phyloP scores from a whole-genome alignment of 2,888 invertebrate genomes.

The Chamaedrilus cognettii region DNA sequence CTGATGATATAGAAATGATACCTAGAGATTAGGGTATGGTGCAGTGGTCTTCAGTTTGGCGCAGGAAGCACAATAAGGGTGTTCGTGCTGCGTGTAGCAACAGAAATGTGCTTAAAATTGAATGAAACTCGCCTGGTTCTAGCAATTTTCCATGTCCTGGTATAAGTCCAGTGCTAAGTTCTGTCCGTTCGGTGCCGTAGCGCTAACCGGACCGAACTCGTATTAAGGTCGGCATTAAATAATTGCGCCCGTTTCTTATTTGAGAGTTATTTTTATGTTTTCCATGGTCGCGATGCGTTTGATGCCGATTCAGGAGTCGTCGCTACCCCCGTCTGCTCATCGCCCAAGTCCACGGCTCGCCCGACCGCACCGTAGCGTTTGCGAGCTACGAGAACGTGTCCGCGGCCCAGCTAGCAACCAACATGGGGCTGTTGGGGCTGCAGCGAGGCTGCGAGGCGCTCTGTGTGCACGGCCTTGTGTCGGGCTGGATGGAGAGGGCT shows the following conservation, averaged over 20 bases:
- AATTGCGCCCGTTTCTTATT: too few relatives aligned
- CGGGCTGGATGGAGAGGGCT: background rate
- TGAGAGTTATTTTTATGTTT: background rate
- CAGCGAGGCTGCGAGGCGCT: background rate
- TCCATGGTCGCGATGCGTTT: too few relatives aligned
- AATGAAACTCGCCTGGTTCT: too few relatives aligned
- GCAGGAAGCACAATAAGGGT: too few relatives aligned
- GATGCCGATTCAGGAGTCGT: constrained; percentile 8
- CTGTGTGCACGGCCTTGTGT: background rate
- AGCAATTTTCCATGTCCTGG: too few relatives aligned
- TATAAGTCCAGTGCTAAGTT: too few relatives aligned
- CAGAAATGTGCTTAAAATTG: too few relatives aligned
- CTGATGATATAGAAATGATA: background rate
- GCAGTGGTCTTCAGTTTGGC: too few relatives aligned
- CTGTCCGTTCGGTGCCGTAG: too few relatives aligned
- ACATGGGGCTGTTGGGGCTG: background rate
- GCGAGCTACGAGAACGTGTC: constrained; percentile 32
- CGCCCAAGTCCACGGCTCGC: constrained; percentile 37
- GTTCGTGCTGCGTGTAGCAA: too few relatives aligned
- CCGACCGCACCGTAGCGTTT: constrained; percentile 38
- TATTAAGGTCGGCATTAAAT: too few relatives aligned
- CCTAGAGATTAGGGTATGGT: background rate
- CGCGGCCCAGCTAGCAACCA: background rate
- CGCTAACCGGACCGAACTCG: too few relatives aligned
- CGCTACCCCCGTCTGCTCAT: constrained; percentile 40